phyloP scores from a whole-genome alignment of 2,888 invertebrate genomes.

The Rhaphigaster nebulosa region DNA sequence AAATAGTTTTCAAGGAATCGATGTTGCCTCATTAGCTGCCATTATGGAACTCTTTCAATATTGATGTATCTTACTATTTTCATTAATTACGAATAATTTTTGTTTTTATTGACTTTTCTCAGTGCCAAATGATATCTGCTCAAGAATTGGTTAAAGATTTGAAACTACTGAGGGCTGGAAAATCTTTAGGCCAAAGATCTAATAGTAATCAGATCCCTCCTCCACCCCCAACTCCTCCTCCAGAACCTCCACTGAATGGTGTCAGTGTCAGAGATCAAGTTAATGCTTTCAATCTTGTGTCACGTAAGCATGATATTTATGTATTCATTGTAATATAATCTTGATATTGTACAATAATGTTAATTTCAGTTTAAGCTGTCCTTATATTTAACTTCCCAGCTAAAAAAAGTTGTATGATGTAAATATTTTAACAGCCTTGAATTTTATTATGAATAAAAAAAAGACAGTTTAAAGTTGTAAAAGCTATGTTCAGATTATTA shows the following conservation, averaged over 20 bases:
- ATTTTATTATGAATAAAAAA: neutral
- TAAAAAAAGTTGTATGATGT: neutral
- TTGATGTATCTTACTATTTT: neutral
- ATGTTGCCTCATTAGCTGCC: neutral
- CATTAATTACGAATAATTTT: neutral
- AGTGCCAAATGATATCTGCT: slow-evolving; percentile 86
- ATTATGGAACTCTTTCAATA: neutral
- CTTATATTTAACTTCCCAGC: neutral
- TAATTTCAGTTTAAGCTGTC: neutral
- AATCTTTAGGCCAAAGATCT: slow-evolving; percentile 69
- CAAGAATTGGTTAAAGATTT: slow-evolving; percentile 88
- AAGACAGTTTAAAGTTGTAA: too few species aligned
- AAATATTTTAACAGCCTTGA: neutral
- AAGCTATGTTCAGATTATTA: too few species aligned
- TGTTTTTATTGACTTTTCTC: slow-evolving; percentile 72
- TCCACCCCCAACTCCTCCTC: slow-evolving; percentile 76
- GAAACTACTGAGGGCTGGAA: slow-evolving; percentile 78
- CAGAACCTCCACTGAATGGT: slow-evolving; percentile 73
- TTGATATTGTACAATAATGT: neutral
- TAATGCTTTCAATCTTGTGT: slow-evolving; percentile 70
- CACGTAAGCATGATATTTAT: slow-evolving; percentile 65
- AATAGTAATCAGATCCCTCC: slow-evolving; percentile 68
- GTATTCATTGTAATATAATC: neutral
- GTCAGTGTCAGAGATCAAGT: slow-evolving; percentile 72
- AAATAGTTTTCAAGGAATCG: neutral